Conservation (phyloP, 1,140 invertebrate species). For the Centruroides sculpturatus region DNA sequence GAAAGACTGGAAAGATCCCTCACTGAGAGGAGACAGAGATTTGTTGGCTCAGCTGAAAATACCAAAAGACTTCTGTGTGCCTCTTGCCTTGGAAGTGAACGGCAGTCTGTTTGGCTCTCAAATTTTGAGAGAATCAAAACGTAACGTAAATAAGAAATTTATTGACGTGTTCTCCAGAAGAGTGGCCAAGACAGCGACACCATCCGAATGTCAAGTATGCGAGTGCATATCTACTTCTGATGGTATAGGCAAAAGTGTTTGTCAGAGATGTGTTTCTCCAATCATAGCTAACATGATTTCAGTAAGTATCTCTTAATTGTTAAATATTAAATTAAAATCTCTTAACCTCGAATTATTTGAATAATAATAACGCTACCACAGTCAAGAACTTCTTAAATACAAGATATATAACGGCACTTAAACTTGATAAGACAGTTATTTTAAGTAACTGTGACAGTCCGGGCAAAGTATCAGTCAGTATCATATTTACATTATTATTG, state of each 20-base stretch:
- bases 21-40: slow-evolving; percentile 45
- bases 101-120: slow-evolving; percentile 40
- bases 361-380: too few species aligned
- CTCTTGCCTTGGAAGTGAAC: slow-evolving; percentile 64
- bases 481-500: too few species aligned
- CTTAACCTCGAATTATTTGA: too few species aligned
- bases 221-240: slow-evolving; percentile 43
- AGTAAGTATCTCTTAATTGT: neutral
- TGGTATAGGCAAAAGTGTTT: slow-evolving; percentile 29
- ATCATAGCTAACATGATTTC: slow-evolving; percentile 13
- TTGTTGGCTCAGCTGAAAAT: slow-evolving; percentile 52
- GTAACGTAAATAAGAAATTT: slow-evolving; percentile 46
- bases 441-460: too few species aligned
- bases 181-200: slow-evolving; percentile 43
- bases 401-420: too few species aligned
- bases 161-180: slow-evolving; percentile 50
- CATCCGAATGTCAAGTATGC: slow-evolving; percentile 41
- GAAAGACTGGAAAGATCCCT: slow-evolving; percentile 44
- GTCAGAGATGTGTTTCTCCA: slow-evolving; percentile 24
- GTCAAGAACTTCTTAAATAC: too few species aligned
- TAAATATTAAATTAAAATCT: too few species aligned
- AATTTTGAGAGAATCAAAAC: slow-evolving; percentile 39
- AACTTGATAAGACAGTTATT: too few species aligned
- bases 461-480: too few species aligned
- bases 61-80: slow-evolving; percentile 57